Base-by-base conservation (phyloP, 2,797 vertebrate genomes). In the Eremophila alpestris region DNA sequence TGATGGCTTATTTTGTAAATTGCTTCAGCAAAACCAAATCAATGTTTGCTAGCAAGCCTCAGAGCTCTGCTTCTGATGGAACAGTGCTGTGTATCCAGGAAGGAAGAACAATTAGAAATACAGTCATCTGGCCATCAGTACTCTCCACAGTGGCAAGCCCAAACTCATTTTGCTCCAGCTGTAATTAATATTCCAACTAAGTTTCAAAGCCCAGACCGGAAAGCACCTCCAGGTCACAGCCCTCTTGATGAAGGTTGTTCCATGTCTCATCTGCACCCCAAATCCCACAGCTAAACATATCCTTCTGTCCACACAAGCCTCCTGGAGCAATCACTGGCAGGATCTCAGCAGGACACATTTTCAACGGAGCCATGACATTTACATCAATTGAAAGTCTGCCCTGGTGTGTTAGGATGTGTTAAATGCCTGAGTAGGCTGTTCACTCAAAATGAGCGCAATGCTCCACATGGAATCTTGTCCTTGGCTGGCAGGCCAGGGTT, bases 1-100 rank as follows among this genome's bases (percentile, higher is more conserved):
- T 94, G 91, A 96, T 96, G 73, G 94, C 92, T 95, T 96, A 92
- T 93, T 97, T 89, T 40, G 86, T 84, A 93, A 96, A 96, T 94
- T 90, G 90, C 94, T 88, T 87, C 89, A 80, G 93, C 40, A 95
- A 90, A 92, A 92, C 68, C 58, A 92, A 96, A 94, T 92, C 92
- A 79, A 75, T 95, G 90, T 89, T 93, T 96, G 90, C 84, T 85
- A 94, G 64, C 84, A 93, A 95, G 79, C 69, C 94, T 89, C 94
- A 93, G 49, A 95, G 92, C 90, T 89, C 84, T 81, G 79, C 87
- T 86, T 92, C 87, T 95, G 94, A 95, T 62, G 93, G 81, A 97
- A 88, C 48, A 71, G 49, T 41, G 58, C 51, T 71, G 58, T 62
- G 54, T 14, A 95, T 73, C 65, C 75, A 91, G 89, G 75, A 95